These are phyloP conservation scores for Dromius quadrimaculatus DNA, from an alignment of 2,888 invertebrate species.

Conservation along the genomic window DNA sequence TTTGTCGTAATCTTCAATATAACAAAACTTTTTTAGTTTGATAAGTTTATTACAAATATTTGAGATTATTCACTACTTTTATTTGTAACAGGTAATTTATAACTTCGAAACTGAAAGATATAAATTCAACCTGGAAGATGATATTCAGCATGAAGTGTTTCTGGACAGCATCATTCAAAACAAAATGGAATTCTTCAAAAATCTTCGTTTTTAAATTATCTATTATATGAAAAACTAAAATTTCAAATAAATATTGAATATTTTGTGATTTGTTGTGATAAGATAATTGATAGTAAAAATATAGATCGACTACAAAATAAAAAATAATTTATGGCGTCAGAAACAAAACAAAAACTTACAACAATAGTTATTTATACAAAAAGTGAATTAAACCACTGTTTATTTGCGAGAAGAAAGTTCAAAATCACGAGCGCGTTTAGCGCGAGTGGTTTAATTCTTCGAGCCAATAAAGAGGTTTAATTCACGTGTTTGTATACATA, in stretches of 20 bases:
- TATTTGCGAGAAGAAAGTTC: too few species aligned
- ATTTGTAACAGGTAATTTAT: slow-evolving; percentile 62
- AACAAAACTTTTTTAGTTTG: slow-evolving; percentile 32
- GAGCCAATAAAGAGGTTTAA: too few species aligned
- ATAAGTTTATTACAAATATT: slow-evolving; percentile 7
- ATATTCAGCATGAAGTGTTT: slow-evolving; percentile 62
- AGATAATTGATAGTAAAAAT: slow-evolving; percentile 1
- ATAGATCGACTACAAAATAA: slow-evolving; percentile 8
- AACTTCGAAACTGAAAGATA: slow-evolving; percentile 62
- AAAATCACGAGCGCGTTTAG: too few species aligned
- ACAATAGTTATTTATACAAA: too few species aligned
- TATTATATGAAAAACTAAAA: slow-evolving; percentile 2
- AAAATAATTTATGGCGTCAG: slow-evolving; percentile 1
- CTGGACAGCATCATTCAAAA: slow-evolving; percentile 63
- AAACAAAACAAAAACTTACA: background rate
- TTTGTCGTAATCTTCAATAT: too few species aligned
- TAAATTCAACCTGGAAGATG: slow-evolving; percentile 60
- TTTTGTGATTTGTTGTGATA: slow-evolving; percentile 16
- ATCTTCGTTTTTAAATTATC: slow-evolving; percentile 35
- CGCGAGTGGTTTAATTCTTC: too few species aligned
- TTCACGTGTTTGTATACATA: too few species aligned
- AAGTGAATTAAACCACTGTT: too few species aligned
- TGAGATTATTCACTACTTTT: background rate
- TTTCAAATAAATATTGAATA: slow-evolving; percentile 11
- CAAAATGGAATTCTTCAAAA: slow-evolving; percentile 63